A percentile compares a stretch with the other conserved stretches of the same genome.
Evolutionary conservation across 2,113 vertebrate genomes (phyloP).

Genomic region (Passer montanus): DNA sequence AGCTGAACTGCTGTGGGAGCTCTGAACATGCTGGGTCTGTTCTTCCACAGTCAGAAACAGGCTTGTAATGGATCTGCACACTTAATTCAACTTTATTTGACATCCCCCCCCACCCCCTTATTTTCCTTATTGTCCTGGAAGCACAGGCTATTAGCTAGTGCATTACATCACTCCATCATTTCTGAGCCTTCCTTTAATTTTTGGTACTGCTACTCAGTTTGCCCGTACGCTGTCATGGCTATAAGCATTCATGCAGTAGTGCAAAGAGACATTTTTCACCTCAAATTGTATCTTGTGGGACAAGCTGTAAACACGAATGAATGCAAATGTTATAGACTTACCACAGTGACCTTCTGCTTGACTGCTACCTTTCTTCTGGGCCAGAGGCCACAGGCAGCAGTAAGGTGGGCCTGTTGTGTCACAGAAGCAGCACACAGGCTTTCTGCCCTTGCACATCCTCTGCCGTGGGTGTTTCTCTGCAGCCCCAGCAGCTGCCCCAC

Average conservation of each 20-base stretch:
- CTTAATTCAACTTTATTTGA: neutral
- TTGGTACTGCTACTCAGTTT: neutral
- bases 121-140: neutral
- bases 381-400: neutral
- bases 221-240: neutral
- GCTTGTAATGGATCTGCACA: neutral
- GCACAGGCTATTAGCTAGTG: neutral
- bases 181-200: neutral
- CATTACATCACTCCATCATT: neutral
- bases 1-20: neutral
- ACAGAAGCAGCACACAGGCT: neutral
- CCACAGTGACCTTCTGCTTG: neutral
- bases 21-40: neutral
- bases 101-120: neutral
- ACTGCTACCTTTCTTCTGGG: neutral
- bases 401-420: neutral
- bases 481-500: neutral
- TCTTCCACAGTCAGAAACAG: neutral
- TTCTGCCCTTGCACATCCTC: neutral
- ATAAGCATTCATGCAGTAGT: neutral
- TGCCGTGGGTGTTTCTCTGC: neutral
- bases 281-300: neutral
- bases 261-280: neutral
- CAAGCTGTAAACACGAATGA: neutral
- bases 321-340: neutral